phyloP scores from a whole-genome alignment of 2,888 invertebrate genomes.

The Euproctis similis region DNA sequence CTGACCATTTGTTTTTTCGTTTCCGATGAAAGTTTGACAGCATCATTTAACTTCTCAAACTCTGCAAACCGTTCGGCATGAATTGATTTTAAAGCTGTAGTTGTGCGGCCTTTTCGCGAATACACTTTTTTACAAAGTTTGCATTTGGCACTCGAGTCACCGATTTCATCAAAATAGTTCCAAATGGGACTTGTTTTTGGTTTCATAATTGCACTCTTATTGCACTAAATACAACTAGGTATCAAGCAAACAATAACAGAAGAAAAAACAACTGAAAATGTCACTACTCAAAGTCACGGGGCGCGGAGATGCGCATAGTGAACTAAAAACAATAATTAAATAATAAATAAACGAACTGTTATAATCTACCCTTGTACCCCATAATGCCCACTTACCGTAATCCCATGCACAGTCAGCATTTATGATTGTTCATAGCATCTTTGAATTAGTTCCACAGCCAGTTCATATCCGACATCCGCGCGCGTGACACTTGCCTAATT shows the following conservation, averaged over 20 bases:
- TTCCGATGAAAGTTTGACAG: conserved; percentile 6
- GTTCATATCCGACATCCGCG: too few relatives aligned
- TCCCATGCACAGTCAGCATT: too few relatives aligned
- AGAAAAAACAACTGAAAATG: conserved; percentile 5
- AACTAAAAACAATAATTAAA: conserved; percentile 4
- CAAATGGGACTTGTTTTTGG: conserved; percentile 1
- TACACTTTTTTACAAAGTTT: conserved; percentile 6
- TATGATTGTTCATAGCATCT: too few relatives aligned
- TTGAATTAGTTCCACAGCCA: too few relatives aligned
- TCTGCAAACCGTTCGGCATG: conserved; percentile 17
- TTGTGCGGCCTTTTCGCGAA: conserved; percentile 21
- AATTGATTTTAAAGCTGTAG: conserved; percentile 19
- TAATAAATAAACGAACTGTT: conserved; percentile 3
- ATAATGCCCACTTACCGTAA: too few relatives aligned
- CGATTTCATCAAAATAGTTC: neutral
- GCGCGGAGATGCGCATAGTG: conserved; percentile 5
- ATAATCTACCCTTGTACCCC: too few relatives aligned
- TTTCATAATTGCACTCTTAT: neutral
- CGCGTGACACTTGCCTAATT: too few relatives aligned
- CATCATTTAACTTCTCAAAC: conserved; percentile 7
- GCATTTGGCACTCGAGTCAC: neutral
- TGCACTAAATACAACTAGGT: conserved; percentile 2
- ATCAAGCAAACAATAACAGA: conserved; percentile 2
- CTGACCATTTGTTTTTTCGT: conserved; percentile 15
- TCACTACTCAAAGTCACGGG: conserved; percentile 3